Conservation (phyloP, 2,797 vertebrate genomes). For the Masticophis lateralis region DNA sequence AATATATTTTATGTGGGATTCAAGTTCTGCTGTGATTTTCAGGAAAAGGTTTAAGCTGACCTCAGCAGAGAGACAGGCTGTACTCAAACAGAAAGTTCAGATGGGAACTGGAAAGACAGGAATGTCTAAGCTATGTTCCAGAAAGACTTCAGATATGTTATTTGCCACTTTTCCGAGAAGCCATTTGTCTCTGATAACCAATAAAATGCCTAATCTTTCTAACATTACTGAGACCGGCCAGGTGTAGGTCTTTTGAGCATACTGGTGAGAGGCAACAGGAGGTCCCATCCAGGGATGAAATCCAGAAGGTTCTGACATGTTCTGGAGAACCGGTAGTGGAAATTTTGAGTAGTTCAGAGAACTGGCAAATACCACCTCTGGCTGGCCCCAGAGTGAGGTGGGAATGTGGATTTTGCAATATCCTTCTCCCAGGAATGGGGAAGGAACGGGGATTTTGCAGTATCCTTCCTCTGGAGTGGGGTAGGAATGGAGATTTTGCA, state of each 20-base stretch:
- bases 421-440: too few species aligned
- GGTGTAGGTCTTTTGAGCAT: background rate
- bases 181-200: background rate
- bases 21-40: background rate
- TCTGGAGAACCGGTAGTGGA: too few species aligned
- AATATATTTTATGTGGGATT: background rate
- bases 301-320: too few species aligned
- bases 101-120: background rate
- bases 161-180: background rate
- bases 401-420: too few species aligned
- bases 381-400: too few species aligned
- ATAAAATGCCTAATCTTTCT: background rate
- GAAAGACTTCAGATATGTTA: background rate
- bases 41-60: background rate
- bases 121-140: background rate
- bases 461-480: too few species aligned
- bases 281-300: background rate
- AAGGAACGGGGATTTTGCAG: too few species aligned
- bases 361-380: too few species aligned
- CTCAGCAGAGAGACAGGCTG: background rate
- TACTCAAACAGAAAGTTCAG: background rate
- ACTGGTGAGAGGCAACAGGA: background rate
- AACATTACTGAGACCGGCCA: background rate
- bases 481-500: too few species aligned
- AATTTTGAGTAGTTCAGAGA: too few species aligned